Evolutionary conservation across 2,888 invertebrate genomes (phyloP), one percentile per base, ranked within the genome.

Genomic region (Meghimatium bilineatum): DNA sequence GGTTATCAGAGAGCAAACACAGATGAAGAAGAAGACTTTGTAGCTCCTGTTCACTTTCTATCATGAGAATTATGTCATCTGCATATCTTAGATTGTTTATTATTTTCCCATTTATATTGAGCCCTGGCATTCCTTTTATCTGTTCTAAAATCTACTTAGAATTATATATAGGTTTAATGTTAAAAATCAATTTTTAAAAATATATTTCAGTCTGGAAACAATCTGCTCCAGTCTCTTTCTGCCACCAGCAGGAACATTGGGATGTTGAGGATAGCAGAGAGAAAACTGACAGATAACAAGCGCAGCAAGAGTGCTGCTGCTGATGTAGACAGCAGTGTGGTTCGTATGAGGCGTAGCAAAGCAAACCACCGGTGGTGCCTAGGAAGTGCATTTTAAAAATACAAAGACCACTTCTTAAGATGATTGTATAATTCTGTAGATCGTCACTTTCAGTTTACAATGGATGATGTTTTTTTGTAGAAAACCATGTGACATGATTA

Each of bases 171-270:
- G 29, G 14, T 75, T 56, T 32, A 72, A 10, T 44, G 36, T 78
- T 26, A 44, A 12, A 5, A 5, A 44, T 44, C 44, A 44, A 5
- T 78, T 29, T 8, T 26, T 32, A 1, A 6, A 5, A 14, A 17
- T 66, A 10, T 56, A 12, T 85, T 88, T 10, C 87, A 93, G 93
- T 91, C 91, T 79, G 92, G 92, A 38, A 92, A 92, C 83, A 91
- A 91, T 29, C 88, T 93, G 38, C 87, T 92, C 26, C 90, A 92
- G 69, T 93, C 93, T 6, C 90, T 93, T 69, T 90, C 91, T 56
- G 91, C 91, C 66, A 93, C 93, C 29, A 92, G 92, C 84, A 87
- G 91, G 52, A 93, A 93, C 87, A 92, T 93, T 72, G 93, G 92
- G 44, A 89, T 92, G 52, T 89, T 93, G 79, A 89, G 90, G 32